phyloP scores from a whole-genome alignment of 2,797 vertebrate species.

The Heterohyrax brucei region DNA sequence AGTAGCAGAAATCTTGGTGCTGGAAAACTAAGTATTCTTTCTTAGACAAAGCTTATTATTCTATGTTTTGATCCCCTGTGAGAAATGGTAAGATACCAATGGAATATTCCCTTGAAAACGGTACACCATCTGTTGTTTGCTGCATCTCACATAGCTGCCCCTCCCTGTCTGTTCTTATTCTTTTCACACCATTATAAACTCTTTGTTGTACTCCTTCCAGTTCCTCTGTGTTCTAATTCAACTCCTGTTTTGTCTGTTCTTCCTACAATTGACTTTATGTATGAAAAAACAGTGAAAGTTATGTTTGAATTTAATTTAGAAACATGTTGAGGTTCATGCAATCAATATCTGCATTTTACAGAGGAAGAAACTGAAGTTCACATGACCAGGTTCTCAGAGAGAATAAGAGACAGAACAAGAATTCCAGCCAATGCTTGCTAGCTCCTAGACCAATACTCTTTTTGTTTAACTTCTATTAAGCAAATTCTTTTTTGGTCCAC shows the following conservation, averaged over 20 bases:
- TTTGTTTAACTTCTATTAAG: not conserved
- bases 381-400: not conserved
- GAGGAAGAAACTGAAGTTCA: conserved; percentile 17
- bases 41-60: not conserved
- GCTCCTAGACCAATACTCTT: not conserved
- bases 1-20: not conserved
- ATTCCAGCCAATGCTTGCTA: not conserved
- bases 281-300: not conserved
- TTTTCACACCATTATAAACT: not conserved
- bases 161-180: not conserved
- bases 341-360: not conserved
- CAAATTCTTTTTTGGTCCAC: not conserved
- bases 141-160: not conserved
- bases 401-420: not conserved
- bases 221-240: not conserved
- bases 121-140: not conserved
- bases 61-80: not conserved
- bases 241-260: not conserved
- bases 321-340: not conserved
- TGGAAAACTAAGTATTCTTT: not conserved
- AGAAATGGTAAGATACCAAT: not conserved
- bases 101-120: not conserved
- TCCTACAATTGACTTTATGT: not conserved
- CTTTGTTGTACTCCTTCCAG: not conserved
- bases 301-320: not conserved